Evolutionary conservation across 2,797 vertebrate species (phyloP).

Genomic region (Gallinago solitaria): DNA sequence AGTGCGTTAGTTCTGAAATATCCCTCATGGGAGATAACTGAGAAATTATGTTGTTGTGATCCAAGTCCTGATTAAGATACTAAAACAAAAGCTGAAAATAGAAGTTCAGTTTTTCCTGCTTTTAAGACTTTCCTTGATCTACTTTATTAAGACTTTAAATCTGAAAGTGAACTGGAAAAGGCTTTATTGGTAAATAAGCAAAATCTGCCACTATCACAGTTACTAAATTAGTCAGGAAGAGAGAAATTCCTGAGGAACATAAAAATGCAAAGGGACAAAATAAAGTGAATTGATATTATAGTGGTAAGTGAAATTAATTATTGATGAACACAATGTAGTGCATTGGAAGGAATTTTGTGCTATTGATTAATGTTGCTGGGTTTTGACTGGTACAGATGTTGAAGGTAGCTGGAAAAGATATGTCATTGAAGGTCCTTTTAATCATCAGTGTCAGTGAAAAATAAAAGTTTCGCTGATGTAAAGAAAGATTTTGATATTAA

Average conservation of each 20-base stretch:
- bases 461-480: neutral
- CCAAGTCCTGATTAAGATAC: neutral
- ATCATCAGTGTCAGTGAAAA: neutral
- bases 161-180: neutral
- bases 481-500: neutral
- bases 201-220: neutral
- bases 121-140: neutral
- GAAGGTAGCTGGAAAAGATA: neutral
- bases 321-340: neutral
- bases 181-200: neutral
- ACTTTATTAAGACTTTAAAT: neutral
- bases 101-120: neutral
- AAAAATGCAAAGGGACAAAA: neutral
- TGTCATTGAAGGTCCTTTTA: neutral
- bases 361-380: neutral
- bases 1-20: neutral
- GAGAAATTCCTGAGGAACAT: neutral
- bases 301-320: neutral
- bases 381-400: neutral
- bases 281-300: neutral
- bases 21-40: neutral
- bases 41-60: neutral
- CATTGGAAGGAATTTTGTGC: neutral
- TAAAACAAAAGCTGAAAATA: neutral
- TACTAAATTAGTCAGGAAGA: neutral